Evolutionary conservation across 2,888 invertebrate species (phyloP), one percentile per base, ranked within the genome.

Genomic region (Heliconius hortense): DNA sequence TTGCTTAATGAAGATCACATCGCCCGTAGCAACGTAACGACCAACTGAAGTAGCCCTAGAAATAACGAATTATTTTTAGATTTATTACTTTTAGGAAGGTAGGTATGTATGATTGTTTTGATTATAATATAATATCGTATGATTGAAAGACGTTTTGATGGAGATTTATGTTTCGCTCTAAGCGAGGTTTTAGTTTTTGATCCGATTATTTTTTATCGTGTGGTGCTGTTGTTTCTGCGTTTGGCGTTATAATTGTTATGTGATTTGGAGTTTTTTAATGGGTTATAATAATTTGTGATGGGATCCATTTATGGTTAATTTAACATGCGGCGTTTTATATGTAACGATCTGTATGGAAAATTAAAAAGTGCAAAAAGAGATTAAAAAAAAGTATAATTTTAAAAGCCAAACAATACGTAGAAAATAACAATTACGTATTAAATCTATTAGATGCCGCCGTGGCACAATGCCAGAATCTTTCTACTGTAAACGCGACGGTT

Each of bases 11-110:
- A 91, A 92, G 92, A 93, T 93, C 91, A 89, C 90, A 84, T 87
- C 86, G 79, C 80, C 87, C 90, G 88, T 79, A 77, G 68, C 78
- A 83, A 89, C 90, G 93, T 92, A 92, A 92, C 93, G 88, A 88
- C 86, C 89, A 91, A 84, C 92, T 94, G 93, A 94, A 90, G 94
- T 89, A 93, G 94, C 94, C 82, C 87, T 87, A 84, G 86, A 83
- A 43, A 86, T 84, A 82, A 84, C 81, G 86, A 87, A 93, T 93
- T 93, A 93, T 89, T 86, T 87, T 81, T 83, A 92, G 90, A 93
- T 94, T 93, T 93, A 93, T 91, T 88, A 90, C 88, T 84, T 85
- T 85, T 90, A 88, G 87, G 85, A 88, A n/a, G 56, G 56, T 56
- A 18, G 21, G 48, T 56, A 56, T n/a, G 56, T 21, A 87, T 88